Evolutionary conservation across 2,113 vertebrate species (phyloP), one percentile per base, ranked within the genome.

Genomic region (Syngnathus typhle): DNA sequence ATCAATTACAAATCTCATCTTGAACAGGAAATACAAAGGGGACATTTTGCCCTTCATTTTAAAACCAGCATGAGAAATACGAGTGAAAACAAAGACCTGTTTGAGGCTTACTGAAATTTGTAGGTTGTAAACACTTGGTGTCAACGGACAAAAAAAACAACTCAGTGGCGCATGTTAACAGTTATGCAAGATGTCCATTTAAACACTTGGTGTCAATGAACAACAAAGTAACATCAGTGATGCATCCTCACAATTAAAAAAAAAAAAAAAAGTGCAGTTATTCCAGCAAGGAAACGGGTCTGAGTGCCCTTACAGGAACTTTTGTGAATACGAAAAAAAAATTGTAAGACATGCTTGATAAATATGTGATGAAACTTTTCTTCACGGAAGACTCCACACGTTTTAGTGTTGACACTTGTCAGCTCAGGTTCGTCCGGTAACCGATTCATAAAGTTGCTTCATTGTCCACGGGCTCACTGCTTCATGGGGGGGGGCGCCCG

Each of bases 181-280:
- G 27, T 32, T 32, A 32, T 23, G 23, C 1, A 32, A 32, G 27
- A 32, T 32, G 27, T 32, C 27, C 3, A 32, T 32, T 32, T 32
- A 32, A 32, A 32, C 27, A 32, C 27, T 32, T 3, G 27, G 27
- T 32, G 27, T 32, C 27, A 32, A 32, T 32, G 27, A 32, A 32
- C 27, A 32, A 32, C 27, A 32, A 32, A 32, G 27, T 32, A 32
- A 23, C 23, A 1, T 23, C 23, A 23, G 23, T 23, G 23, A 82
- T 75, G 67, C 58, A 76, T 70, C 27, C 27, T 32, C 3, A 32
- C 27, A 73, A 79, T 36, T 47, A 12, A 51, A 73, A 56, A 32
- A 55, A 56, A 23, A 27, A 27, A 74, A 56, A 79, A 81, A 84
- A 86, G 82, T 85, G 82, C 82, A 75, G 74, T 23, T 58, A 67